These are phyloP conservation scores for Drosophila aldrichi DNA, from an alignment of 2,888 invertebrate species.

Conservation along the genomic window DNA sequence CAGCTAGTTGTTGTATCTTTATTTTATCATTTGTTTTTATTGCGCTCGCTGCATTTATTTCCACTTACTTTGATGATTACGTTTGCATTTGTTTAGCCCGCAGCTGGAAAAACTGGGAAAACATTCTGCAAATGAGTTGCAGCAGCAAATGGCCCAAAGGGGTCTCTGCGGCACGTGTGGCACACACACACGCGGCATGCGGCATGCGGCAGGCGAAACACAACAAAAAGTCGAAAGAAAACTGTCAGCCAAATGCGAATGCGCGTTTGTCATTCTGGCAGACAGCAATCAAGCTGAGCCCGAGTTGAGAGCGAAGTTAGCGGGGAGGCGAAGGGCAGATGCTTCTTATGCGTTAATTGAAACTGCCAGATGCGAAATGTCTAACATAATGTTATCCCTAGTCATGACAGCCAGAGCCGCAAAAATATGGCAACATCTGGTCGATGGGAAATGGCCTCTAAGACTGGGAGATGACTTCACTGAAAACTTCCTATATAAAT, in stretches of 20 bases:
- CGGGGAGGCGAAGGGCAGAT: constrained; percentile 9
- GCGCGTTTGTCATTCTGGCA: constrained; percentile 56
- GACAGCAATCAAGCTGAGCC: constrained; percentile 53
- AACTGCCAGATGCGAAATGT: constrained; percentile 51
- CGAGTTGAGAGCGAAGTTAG: neutral
- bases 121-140: constrained; percentile 53
- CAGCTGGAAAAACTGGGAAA: constrained; percentile 57
- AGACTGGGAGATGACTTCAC: neutral
- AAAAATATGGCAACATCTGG: constrained; percentile 5
- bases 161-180: constrained; percentile 64
- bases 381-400: constrained; percentile 22
- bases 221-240: constrained; percentile 19
- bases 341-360: constrained; percentile 54
- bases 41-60: constrained; percentile 61
- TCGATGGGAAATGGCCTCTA: neutral
- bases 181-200: constrained; percentile 53
- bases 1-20: constrained; percentile 26
- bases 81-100: constrained; percentile 61
- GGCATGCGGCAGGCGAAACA: constrained; percentile 19
- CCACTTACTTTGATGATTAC: constrained; percentile 70
- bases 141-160: constrained; percentile 43
- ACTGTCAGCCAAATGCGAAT: constrained; percentile 62
- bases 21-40: constrained; percentile 57
- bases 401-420: constrained; percentile 22
- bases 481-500: neutral